Evolutionary conservation across 2,797 vertebrate species (phyloP), one percentile per base, ranked within the genome.

Genomic region (Spinus olivaceus): DNA sequence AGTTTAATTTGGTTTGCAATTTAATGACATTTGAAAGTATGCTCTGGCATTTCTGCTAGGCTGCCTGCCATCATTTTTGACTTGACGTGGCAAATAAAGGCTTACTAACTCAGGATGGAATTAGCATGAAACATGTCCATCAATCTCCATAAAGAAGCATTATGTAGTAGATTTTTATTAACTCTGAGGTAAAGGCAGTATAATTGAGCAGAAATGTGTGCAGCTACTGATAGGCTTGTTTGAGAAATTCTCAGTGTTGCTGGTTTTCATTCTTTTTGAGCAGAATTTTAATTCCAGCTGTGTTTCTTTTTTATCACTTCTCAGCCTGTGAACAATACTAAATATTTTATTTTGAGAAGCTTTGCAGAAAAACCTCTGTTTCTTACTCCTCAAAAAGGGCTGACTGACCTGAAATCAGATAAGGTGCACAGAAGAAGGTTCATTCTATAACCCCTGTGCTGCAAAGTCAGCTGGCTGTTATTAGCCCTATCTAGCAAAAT

Each of bases 61-160:
- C 96, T 96, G 96, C 91, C 94, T 97, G 95, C 96, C 96, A 95
- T 97, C 92, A 56, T 94, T 97, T 97, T 95, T 94, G 95, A 84
- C 92, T 95, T 94, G 87, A 93, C 66, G 42, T 90, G 89, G 90
- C 89, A 97, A 96, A 96, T 94, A 97, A 97, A 97, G 89, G 81
- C 93, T 96, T 96, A 86, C 88, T 72, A 81, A 94, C 73, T 92
- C 78, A 65, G 86, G 95, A 76, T 95, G 91, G 93, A 96, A 97
- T 98, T 95, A 95, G 88, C 90, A 92, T 96, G 95, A 97, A 97
- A 90, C 81, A 41, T 64, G 83, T 93, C 95, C 94, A 96, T 97
- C 95, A 93, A n/a, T 97, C 96, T 97, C 96, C 85, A 53, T 84
- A 84, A 94, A 94, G 91, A 90, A 92, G 87, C 86, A 83, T 92